Conservation (phyloP, 2,888 invertebrate species). For the Drosophila prostipennis region DNA sequence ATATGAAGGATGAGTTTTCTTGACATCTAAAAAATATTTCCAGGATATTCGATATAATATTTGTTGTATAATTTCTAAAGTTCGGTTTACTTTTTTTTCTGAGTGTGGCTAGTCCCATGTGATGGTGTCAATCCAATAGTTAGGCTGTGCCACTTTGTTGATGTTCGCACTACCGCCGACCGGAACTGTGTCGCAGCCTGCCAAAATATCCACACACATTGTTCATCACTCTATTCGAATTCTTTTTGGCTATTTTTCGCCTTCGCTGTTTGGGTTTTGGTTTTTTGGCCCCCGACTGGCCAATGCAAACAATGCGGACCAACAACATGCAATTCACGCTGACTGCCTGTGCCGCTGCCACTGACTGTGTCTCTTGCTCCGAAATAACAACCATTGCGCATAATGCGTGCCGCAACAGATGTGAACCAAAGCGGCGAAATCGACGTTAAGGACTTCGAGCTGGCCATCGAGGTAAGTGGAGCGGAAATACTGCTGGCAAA, state of each 20-base stretch:
- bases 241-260: constrained; percentile 10
- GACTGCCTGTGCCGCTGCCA: no score
- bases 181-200: constrained; percentile 45
- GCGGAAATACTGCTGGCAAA: constrained; percentile 29
- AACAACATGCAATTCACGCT: constrained; percentile 51
- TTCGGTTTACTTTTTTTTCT: not conserved
- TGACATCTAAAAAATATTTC: no score
- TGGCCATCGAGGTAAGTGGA: constrained; percentile 92
- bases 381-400: constrained; percentile 52
- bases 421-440: constrained; percentile 96
- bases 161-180: constrained; percentile 34
- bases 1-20: no score
- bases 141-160: constrained; percentile 28
- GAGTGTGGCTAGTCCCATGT: constrained; percentile 10
- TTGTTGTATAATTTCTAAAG: no score
- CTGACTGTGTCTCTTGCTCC: no score
- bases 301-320: constrained; percentile 60
- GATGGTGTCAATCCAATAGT: not conserved
- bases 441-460: constrained; percentile 95
- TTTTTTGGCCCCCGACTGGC: constrained; percentile 22
- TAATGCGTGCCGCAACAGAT: constrained; percentile 86
- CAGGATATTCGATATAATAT: no score
- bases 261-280: constrained; percentile 15
- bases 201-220: constrained; percentile 52
- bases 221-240: constrained; percentile 28